Percentiles rank a stretch among this genome's conserved stretches.
Evolutionary conservation across 2,888 invertebrate species (phyloP).

Genomic region (Eristalis intricaria): DNA sequence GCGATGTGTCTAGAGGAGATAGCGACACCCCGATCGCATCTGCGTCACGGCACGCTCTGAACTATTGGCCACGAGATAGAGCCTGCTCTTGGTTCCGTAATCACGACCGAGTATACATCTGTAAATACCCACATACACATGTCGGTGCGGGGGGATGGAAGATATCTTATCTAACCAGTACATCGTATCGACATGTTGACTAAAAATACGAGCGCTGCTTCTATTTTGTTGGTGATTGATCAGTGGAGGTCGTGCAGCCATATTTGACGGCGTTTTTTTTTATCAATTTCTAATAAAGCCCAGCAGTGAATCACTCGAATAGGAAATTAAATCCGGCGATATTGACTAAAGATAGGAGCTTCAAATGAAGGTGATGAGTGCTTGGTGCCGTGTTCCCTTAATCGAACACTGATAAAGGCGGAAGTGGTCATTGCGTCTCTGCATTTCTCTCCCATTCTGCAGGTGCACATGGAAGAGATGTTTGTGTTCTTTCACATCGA

Average conservation of each 20-base stretch:
- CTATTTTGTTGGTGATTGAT: not conserved
- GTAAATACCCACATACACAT: not conserved
- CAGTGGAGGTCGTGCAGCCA: not conserved
- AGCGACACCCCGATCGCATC: not conserved
- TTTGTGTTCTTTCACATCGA: too few relatives aligned
- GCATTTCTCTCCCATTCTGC: too few relatives aligned
- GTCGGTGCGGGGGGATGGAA: not conserved
- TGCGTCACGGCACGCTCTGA: not conserved
- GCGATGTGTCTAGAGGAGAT: not conserved
- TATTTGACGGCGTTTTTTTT: not conserved
- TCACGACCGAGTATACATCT: not conserved
- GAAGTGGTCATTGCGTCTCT: too few relatives aligned
- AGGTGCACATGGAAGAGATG: too few relatives aligned
- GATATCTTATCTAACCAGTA: constrained; percentile 21
- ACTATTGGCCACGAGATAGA: not conserved
- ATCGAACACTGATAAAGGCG: too few relatives aligned
- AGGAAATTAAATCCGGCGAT: too few relatives aligned
- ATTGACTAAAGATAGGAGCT: too few relatives aligned
- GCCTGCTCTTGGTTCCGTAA: not conserved
- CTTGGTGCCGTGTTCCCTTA: too few relatives aligned
- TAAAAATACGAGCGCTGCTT: not conserved
- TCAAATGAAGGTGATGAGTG: too few relatives aligned
- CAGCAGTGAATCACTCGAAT: not conserved
- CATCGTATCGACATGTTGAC: constrained; percentile 16
- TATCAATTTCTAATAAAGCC: not conserved